Percentiles rank a stretch among this genome's conserved stretches.
These are phyloP conservation scores for zebrafish (Danio rerio) DNA, from an alignment of 2,113 vertebrate genomes.

Conservation along the genomic window GRCz12tu NC_133188.1:46254001-46254500, in stretches of 20 bases:
- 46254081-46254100: neutral
- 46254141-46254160: no score
- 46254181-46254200: neutral
- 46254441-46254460: slow-evolving; percentile 43
- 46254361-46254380: slow-evolving; percentile 41
- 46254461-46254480: neutral
- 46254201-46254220: neutral
- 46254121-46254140: neutral
- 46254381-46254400: slow-evolving; percentile 28
- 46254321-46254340: slow-evolving; percentile 14
- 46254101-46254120: neutral
- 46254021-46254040: slow-evolving; percentile 84
- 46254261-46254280: neutral
- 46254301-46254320: neutral
- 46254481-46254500: neutral
- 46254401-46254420: slow-evolving; percentile 41
- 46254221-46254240: no score
- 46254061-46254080: slow-evolving; percentile 41
- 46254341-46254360: slow-evolving; percentile 41
- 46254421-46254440: slow-evolving; percentile 45
- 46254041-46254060: slow-evolving; percentile 20
- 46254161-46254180: no score
- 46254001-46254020: slow-evolving; percentile 94
- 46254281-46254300: neutral
- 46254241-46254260: neutral